Conservation (phyloP, 2,888 invertebrate species). For the Sabellastarte sp. region DNA sequence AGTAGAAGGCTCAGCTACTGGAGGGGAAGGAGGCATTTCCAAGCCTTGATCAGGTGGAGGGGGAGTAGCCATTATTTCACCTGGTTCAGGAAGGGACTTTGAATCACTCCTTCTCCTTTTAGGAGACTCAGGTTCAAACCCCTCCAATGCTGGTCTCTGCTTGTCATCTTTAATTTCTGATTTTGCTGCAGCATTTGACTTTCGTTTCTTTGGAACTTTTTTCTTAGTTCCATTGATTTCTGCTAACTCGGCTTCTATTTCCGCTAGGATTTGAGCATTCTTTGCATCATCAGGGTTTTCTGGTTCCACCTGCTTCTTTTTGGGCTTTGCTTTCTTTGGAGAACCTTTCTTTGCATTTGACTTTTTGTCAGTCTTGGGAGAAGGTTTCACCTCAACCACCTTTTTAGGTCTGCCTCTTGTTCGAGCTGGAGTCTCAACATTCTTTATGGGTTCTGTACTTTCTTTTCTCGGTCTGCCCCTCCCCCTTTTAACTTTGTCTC, state of each 20-base stretch:
- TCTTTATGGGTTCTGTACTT: no score
- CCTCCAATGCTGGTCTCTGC: background rate
- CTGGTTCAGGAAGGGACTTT: background rate
- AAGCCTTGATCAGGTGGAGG: background rate
- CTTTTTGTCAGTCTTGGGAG: background rate
- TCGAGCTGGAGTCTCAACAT: no score
- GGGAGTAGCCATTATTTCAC: background rate
- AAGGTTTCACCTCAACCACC: background rate
- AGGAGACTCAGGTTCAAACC: background rate
- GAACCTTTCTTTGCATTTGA: background rate
- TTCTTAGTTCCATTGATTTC: background rate
- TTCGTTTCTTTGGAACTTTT: background rate
- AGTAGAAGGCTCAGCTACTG: background rate
- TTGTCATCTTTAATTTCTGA: background rate
- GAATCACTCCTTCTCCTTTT: background rate
- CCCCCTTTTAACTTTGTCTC: no score
- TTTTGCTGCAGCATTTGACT: background rate
- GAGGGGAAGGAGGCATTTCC: background rate
- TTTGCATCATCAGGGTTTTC: background rate
- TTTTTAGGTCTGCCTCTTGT: background rate
- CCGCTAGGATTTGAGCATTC: background rate
- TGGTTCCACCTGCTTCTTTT: background rate
- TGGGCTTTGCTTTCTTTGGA: background rate
- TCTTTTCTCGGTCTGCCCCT: no score
- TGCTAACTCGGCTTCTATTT: background rate